Evolutionary conservation across 1,140 invertebrate genomes (phyloP).

Genomic region (Leptopilina clavipes): DNA sequence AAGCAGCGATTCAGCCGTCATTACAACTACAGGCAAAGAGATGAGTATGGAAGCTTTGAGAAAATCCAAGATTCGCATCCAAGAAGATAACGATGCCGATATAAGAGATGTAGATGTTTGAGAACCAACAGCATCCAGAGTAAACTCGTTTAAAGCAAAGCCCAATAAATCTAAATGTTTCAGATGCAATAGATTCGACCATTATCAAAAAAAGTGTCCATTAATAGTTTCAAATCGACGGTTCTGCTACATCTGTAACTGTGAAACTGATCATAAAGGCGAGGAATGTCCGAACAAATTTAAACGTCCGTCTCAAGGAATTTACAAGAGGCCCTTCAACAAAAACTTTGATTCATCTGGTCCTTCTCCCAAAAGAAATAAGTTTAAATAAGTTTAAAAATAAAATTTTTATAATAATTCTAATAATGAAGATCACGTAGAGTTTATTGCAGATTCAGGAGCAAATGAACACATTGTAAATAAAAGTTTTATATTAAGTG

Average conservation of each 20-base stretch:
- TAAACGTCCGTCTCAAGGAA: conserved; percentile 34
- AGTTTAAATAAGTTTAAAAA: conserved; percentile 37
- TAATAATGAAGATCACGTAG: conserved; percentile 39
- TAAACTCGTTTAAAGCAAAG: conserved; percentile 4
- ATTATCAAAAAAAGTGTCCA: conserved; percentile 43
- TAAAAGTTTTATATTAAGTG: conserved; percentile 41
- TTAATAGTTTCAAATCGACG: conserved; percentile 39
- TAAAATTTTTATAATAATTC: conserved; percentile 33
- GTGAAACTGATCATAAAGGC: conserved; percentile 44
- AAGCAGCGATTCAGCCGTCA: conserved; percentile 30
- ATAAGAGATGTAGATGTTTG: background rate
- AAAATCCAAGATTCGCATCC: background rate
- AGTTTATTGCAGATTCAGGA: conserved; percentile 45
- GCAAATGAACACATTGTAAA: conserved; percentile 47
- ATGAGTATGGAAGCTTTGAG: conserved; percentile 43
- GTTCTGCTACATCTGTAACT: conserved; percentile 49
- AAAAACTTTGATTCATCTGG: conserved; percentile 28
- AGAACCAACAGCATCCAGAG: conserved; percentile 42
- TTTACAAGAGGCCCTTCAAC: conserved; percentile 40
- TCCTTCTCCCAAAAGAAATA: conserved; percentile 39
- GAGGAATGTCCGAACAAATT: conserved; percentile 38
- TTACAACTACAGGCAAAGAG: conserved; percentile 26
- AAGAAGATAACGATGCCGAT: conserved; percentile 23
- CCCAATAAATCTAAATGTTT: conserved; percentile 39
- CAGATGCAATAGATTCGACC: conserved; percentile 46